Evolutionary conservation across 1,140 invertebrate genomes (phyloP), one percentile per base, ranked within the genome.

Genomic region (Ericerus pela): DNA sequence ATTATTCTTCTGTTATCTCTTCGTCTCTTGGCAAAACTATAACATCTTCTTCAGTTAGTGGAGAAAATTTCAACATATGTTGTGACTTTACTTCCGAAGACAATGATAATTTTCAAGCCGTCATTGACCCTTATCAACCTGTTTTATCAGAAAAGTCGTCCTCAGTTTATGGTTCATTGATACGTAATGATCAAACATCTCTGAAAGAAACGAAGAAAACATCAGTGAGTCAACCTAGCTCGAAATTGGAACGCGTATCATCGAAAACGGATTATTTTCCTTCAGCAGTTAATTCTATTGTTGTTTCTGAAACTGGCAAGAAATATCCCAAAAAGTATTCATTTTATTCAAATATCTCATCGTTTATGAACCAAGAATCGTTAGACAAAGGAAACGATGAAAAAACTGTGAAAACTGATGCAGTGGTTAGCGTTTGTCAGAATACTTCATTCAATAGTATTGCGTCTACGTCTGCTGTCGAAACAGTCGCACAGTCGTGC

Each of bases 301-400:
- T 47, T 16, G 41, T 47, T 47, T 47, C 41, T 4, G 41, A 47
- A 47, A 47, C 41, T 10, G 41, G 41, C 16, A 47, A 47, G 26
- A 47, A 47, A 22, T 47, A 47, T 22, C 41, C 41, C 2, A 47
- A 47, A 14, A 47, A 47, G 20, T 47, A 47, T 47, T 47, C 41
- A 3, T 47, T 47, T 47, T 47, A 47, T 47, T 47, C 41, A 8
- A 47, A 47, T 47, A 24, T 47, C 20, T 22, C 41, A 5, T 47
- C 41, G 14, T 47, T 14, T 47, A 12, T 47, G 16, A 47, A 47
- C 26, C 41, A 47, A 47, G 41, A 47, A 24, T 24, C 22, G 22
- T 47, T 22, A 8, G 41, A 22, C 4, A 47, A 47, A 47, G 10
- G 3, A 12, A 33, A 33, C n/a, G 8, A 33, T 33, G n/a, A 33